Evolutionary conservation across 2,113 vertebrate species (phyloP), one percentile per base, ranked within the genome.

Genomic region (Passer montanus): DNA sequence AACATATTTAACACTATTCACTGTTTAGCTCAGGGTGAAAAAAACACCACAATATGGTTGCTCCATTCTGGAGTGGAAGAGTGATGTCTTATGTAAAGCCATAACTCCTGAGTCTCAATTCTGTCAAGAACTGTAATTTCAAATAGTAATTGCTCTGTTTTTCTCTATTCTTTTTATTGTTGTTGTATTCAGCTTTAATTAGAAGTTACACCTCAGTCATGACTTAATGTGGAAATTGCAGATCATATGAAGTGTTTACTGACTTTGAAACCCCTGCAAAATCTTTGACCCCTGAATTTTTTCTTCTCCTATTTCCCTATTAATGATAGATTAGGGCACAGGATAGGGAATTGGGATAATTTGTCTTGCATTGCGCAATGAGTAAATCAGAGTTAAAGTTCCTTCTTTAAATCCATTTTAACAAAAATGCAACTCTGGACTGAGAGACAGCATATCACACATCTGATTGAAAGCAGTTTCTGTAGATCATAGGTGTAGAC

Each of bases 1-100:
- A 70, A 59, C 1, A 20, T 81, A 63, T 89, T 60, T 37, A 85
- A 37, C 30, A 37, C 3, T 59, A 24, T 55, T 76, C 74, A 35
- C 12, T 59, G 4, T 52, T 74, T 55, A 44, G 3, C 9, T 37
- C 49, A 20, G 21, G 33, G 19, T 1, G 2, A 11, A 60, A n/a
- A 31, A 7, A 7, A 2, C 0, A 1, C 2, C n/a, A 19, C 11
- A 9, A 31, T 41, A 33, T 82, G 1, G 0, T 70, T 68, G 4
- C 6, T 16, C 8, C 5, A 43, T 13, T 4, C 27, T 59, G 46
- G 67, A 78, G 13, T 58, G 10, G 72, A 68, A 28, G 21, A 70
- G 9, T 27, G 44, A 59, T 5, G 8, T 68, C 14, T 59, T 63
- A 1, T 39, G 7, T 64, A 79, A 85, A 92, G 17, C 17, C 3